Percentiles rank a stretch among this genome's conserved stretches.
Evolutionary conservation across 2,888 invertebrate species (phyloP).

Genomic region (Nephrotoma flavescens): DNA sequence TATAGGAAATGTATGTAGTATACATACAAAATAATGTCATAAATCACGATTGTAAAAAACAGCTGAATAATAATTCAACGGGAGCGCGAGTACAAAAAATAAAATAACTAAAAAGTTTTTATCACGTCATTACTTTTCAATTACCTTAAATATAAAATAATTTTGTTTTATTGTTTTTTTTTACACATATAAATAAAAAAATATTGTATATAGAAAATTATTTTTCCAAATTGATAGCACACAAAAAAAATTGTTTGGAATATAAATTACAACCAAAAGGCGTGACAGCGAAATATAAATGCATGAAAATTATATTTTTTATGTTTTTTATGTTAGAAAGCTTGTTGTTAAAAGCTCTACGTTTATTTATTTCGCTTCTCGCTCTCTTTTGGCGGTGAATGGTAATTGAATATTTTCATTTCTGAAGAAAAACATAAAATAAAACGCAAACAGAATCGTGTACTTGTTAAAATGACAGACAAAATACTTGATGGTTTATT

Average conservation of each 20-base stretch:
- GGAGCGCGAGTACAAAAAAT: not conserved
- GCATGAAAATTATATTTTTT: not conserved
- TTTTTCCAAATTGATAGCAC: not conserved
- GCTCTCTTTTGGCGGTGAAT: not conserved
- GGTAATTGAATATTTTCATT: not conserved
- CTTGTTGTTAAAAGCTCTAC: not conserved
- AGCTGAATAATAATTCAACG: not conserved
- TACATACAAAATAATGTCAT: not conserved
- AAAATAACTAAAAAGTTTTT: not conserved
- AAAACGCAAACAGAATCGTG: not conserved
- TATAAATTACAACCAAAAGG: not conserved
- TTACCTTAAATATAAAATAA: not conserved
- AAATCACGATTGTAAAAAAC: not conserved
- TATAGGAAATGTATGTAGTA: not conserved
- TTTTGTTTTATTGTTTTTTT: not conserved
- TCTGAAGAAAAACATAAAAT: not conserved
- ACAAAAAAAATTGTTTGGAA: not conserved
- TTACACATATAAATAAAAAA: not conserved
- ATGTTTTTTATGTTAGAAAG: not conserved
- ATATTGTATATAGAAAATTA: not conserved
- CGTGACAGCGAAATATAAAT: conserved; percentile 1
- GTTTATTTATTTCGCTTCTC: not conserved
- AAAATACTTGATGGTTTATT: not conserved
- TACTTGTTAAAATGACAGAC: not conserved
- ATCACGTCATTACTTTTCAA: conserved; percentile 2